Evolutionary conservation across 35 echinoderm and acorn worm genomes (phyloP).

Genomic region (Diadema setosum): DNA sequence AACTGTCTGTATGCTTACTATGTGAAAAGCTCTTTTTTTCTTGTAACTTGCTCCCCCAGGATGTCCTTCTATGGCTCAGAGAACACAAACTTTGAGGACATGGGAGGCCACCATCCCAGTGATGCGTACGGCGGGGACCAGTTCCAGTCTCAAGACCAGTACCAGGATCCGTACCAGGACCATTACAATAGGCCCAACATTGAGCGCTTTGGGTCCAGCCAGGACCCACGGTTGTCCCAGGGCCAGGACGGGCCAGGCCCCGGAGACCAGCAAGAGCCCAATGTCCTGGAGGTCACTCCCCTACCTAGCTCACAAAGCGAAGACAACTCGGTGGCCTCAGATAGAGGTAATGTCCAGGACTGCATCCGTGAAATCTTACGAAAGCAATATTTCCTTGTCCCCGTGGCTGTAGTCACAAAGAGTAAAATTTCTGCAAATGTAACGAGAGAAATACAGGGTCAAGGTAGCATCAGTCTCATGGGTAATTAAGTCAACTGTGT

Average conservation of each 20-base stretch:
- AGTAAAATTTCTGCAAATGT: no score
- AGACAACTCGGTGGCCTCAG: not conserved
- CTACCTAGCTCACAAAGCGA: slow-evolving; percentile 1
- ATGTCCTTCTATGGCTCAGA: slow-evolving; percentile 6
- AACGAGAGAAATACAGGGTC: no score
- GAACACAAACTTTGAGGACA: not conserved
- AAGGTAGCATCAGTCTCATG: no score
- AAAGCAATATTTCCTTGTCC: no score
- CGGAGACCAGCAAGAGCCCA: not conserved
- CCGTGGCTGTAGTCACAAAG: no score
- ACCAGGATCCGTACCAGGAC: not conserved
- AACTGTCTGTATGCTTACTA: no score
- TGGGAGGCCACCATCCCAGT: not conserved
- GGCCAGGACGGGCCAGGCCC: not conserved
- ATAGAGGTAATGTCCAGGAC: not conserved
- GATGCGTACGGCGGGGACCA: not conserved
- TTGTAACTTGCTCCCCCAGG: not conserved
- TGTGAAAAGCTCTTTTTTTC: not conserved
- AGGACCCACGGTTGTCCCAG: not conserved
- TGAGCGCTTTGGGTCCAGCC: not conserved
- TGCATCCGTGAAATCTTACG: no score
- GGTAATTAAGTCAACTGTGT: no score
- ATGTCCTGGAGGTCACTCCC: not conserved
- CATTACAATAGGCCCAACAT: not conserved
- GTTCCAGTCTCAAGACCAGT: not conserved